Conservation (phyloP, 2,888 invertebrate species). For the Bellardia pandia region DNA sequence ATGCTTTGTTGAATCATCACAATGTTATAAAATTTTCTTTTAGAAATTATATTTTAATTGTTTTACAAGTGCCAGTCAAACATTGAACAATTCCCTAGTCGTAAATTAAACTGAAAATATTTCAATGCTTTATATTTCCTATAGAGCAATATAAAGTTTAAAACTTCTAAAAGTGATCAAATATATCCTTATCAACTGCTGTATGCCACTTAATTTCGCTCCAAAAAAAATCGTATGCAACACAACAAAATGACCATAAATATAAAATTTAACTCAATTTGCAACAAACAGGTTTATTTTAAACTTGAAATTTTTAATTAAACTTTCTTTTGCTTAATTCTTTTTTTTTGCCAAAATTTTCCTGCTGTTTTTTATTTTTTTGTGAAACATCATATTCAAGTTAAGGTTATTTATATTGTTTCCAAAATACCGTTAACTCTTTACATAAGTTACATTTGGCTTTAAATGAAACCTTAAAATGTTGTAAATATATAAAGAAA, state of each 20-base stretch:
- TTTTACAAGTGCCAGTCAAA: too few species aligned
- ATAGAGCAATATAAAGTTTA: too few species aligned
- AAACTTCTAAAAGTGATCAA: too few species aligned
- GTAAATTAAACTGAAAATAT: too few species aligned
- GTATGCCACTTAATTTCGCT: not conserved
- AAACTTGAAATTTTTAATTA: conserved; percentile 41
- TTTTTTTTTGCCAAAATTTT: not conserved
- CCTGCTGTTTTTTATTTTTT: conserved; percentile 32
- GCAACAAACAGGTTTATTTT: conserved; percentile 27
- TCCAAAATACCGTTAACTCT: conserved; percentile 36
- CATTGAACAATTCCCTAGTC: too few species aligned
- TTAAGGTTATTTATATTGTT: conserved; percentile 13
- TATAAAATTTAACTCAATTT: not conserved
- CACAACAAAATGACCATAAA: not conserved
- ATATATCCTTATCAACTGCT: too few species aligned
- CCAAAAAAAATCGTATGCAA: not conserved
- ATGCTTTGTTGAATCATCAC: too few species aligned
- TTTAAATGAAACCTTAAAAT: conserved; percentile 46
- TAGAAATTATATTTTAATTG: too few species aligned
- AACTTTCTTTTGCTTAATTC: conserved; percentile 27
- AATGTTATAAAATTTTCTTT: too few species aligned
- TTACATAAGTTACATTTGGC: conserved; percentile 22
- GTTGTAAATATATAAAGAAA: conserved; percentile 6
- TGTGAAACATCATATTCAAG: conserved; percentile 9
- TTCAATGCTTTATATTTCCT: too few species aligned